A percentile compares a stretch with the other conserved stretches of the same genome.
Evolutionary conservation across 2,113 vertebrate species (phyloP).

Genomic region (Passer domesticus): DNA sequence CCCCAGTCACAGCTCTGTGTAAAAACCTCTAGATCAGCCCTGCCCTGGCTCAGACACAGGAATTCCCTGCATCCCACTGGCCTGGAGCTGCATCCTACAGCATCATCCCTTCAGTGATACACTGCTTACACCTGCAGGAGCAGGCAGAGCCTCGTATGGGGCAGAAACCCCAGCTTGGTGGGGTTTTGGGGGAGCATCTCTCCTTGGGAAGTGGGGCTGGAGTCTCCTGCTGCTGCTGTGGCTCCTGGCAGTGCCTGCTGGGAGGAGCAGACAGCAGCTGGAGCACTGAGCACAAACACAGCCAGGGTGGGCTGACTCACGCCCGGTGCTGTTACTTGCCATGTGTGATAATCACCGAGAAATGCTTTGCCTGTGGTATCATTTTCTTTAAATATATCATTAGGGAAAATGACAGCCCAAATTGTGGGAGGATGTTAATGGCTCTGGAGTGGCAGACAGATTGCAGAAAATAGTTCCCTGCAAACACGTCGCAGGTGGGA

Average conservation of each 20-base stretch:
- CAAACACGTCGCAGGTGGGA: neutral
- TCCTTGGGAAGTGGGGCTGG: neutral
- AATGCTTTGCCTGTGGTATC: conserved; percentile 55
- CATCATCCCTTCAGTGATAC: neutral
- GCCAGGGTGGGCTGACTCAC: conserved; percentile 10
- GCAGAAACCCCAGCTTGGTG: neutral
- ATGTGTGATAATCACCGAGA: conserved; percentile 1
- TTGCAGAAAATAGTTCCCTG: conserved; percentile 13
- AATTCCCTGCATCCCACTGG: neutral
- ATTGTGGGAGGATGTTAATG: conserved; percentile 49
- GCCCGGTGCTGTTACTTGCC: neutral
- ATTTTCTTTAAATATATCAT: conserved; percentile 66
- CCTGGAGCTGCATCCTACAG: fast-evolving
- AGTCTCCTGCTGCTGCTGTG: neutral
- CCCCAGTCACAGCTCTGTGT: fast-evolving
- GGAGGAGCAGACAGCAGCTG: conserved; percentile 7
- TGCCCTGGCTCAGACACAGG: neutral
- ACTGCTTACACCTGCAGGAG: neutral
- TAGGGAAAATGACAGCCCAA: conserved; percentile 59
- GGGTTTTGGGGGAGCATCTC: neutral
- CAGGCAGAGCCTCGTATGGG: fast-evolving
- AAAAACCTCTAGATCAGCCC: neutral
- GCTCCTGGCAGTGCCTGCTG: neutral
- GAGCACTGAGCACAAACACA: neutral
- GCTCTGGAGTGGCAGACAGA: conserved; percentile 42